These are phyloP conservation scores for Odocoileus virginianus DNA, from an alignment of 2,113 vertebrate species.

Conservation along the genomic window DNA sequence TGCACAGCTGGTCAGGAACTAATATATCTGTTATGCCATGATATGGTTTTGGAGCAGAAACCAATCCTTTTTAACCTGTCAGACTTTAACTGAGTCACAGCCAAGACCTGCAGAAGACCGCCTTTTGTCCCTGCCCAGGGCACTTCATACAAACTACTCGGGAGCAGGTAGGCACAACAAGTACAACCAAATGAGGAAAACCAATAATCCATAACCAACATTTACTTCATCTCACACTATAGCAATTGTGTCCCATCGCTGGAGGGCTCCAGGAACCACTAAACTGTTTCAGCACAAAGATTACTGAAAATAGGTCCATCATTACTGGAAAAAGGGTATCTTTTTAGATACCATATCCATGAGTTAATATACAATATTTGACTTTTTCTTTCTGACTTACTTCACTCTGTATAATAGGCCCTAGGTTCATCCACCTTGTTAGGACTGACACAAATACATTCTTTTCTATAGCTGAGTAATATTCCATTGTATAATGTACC, in stretches of 20 bases:
- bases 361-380: neutral
- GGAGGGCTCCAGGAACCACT: neutral
- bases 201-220: neutral
- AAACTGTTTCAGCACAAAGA: neutral
- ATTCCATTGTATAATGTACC: neutral
- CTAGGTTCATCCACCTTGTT: neutral
- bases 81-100: neutral
- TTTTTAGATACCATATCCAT: neutral
- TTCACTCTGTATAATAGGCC: neutral
- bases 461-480: neutral
- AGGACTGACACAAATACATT: neutral
- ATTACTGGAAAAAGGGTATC: neutral
- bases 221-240: neutral
- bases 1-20: neutral
- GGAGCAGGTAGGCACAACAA: neutral
- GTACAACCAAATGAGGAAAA: neutral
- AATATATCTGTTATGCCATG: accelerated
- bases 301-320: neutral
- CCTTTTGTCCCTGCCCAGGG: neutral
- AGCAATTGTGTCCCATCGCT: neutral
- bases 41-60: neutral
- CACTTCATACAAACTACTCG: neutral
- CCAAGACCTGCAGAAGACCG: accelerated
- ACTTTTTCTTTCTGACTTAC: neutral
- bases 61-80: neutral